Percentiles rank a stretch among this genome's conserved stretches.
These are phyloP conservation scores for Morinoia aosen DNA, from an alignment of 2,888 invertebrate species.

Conservation along the genomic window DNA sequence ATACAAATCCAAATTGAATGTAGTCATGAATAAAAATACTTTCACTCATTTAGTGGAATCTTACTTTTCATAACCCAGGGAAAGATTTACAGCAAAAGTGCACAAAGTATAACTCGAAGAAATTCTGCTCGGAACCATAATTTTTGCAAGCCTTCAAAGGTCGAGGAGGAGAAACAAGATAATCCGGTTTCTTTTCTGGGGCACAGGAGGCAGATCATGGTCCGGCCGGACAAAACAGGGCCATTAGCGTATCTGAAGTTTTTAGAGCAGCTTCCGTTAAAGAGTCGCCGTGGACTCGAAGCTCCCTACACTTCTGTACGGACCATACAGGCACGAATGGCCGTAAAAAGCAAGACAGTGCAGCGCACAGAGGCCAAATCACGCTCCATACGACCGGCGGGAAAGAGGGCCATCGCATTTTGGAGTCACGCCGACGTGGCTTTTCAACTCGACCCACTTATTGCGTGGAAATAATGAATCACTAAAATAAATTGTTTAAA, in stretches of 20 bases:
- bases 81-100: not conserved
- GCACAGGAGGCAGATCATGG: not conserved
- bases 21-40: not conserved
- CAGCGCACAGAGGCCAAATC: not conserved
- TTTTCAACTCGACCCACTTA: not conserved
- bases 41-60: not conserved
- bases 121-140: not conserved
- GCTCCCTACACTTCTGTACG: not conserved
- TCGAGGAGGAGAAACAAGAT: constrained; percentile 23
- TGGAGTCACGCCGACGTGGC: not conserved
- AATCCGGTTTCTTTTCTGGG: not conserved
- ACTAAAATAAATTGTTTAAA: not conserved
- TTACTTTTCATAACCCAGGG: not conserved
- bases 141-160: constrained; percentile 23
- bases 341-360: constrained; percentile 1
- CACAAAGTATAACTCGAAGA: not conserved
- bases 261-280: not conserved
- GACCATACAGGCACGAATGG: not conserved
- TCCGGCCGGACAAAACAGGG: constrained; percentile 22
- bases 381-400: constrained; percentile 2
- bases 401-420: not conserved
- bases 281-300: not conserved
- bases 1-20: not conserved
- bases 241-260: constrained; percentile 32
- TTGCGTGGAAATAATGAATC: not conserved